Evolutionary conservation across 2,888 invertebrate genomes (phyloP), one percentile per base, ranked within the genome.

Genomic region (Trilocha varians): DNA sequence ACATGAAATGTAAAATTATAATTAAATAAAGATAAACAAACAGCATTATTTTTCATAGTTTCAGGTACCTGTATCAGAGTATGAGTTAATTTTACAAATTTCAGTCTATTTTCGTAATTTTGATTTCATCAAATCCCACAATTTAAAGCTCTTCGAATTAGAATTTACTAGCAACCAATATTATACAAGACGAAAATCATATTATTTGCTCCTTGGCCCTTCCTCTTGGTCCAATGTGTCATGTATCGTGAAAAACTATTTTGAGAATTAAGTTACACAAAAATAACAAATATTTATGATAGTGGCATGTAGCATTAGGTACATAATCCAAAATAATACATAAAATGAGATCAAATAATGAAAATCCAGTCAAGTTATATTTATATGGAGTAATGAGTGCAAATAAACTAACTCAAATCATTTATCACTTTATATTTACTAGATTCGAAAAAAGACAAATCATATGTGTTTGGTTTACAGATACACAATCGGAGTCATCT

Each of bases 141-240:
- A 66, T 71, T 82, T 82, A 82, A 82, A 82, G 78, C 80, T 80
- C 69, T 73, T 69, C 68, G 64, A 70, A 63, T 73, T 71, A 70
- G 61, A 72, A 67, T 70, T 63, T 66, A 66, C 61, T 64, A 66
- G 60, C 64, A 64, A 66, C 59, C 54, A 57, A 63, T 61, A 34
- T 59, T 62, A 63, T 63, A 61, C 62, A 60, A 54, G 62, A 59
- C 64, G 62, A 56, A 56, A 55, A 51, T 55, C 57, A 54, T 55
- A 57, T n/a, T n/a, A n/a, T n/a, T n/a, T n/a, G n/a, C n/a, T n/a
- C 58, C 65, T 67, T 66, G 69, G 67, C 70, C 65, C 59, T 59
- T 64, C 58, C 65, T 63, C 70, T 78, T 82, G 79, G 79, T 79
- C 78, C 78, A 55, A 72, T 63, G n/a, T n/a, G 49, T 52, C 45